Percentiles rank a stretch among this genome's conserved stretches.
Conservation (phyloP, 2,888 invertebrate species). For the Drosophila infuscata region DNA sequence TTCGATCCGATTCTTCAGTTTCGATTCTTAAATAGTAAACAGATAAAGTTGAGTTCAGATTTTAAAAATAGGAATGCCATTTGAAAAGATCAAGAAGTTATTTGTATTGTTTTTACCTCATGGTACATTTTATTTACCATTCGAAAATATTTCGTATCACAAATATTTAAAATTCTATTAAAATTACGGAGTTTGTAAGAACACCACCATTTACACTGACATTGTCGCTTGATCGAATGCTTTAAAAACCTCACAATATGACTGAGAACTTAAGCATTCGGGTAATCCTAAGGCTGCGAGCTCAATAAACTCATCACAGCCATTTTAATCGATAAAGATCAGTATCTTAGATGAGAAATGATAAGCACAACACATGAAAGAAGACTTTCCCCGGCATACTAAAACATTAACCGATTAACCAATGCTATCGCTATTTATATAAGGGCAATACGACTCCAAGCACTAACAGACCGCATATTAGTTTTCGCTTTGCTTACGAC, state of each 20-base stretch:
- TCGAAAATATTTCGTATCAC: background rate
- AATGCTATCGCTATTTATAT: slow-evolving; percentile 65
- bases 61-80: background rate
- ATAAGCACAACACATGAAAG: slow-evolving; percentile 16
- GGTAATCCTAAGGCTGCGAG: slow-evolving; percentile 2
- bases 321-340: background rate
- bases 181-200: background rate
- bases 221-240: background rate
- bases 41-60: background rate
- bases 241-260: background rate
- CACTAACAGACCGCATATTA: slow-evolving; percentile 82
- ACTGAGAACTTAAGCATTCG: background rate
- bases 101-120: background rate
- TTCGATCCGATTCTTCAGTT: background rate
- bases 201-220: background rate
- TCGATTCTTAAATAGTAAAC: background rate
- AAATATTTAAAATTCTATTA: background rate
- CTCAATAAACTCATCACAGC: background rate
- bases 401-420: slow-evolving; percentile 64
- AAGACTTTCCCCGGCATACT: slow-evolving; percentile 28
- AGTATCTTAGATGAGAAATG: slow-evolving; percentile 2
- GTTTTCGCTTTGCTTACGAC: slow-evolving; percentile 84
- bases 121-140: background rate
- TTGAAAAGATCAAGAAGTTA: background rate
- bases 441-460: slow-evolving; percentile 76